Evolutionary conservation across 2,113 vertebrate species (phyloP).

Genomic region (Prunella fulvescens): DNA sequence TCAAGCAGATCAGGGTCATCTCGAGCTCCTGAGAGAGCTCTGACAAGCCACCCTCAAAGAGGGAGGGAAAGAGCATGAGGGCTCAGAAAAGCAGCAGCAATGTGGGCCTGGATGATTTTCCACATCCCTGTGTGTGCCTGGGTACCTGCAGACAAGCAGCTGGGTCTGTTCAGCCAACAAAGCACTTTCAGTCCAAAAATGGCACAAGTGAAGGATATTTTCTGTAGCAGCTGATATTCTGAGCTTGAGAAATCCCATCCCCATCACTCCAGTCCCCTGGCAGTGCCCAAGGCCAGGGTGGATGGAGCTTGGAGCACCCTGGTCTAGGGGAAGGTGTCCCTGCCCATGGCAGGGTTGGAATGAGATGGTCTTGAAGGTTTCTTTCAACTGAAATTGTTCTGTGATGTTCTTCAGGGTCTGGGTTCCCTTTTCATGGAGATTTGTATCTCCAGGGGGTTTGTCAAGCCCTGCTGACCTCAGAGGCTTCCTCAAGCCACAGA

Average conservation of each 20-base stretch:
- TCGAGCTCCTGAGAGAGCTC: no score
- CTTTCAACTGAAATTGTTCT: not conserved
- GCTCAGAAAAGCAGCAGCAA: not conserved
- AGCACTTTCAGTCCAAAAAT: not conserved
- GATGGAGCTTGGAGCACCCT: rapidly evolving
- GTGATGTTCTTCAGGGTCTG: not conserved
- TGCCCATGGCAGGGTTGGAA: not conserved
- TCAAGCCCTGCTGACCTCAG: not conserved
- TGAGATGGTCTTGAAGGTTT: not conserved
- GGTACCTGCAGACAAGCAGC: not conserved
- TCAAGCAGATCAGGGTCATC: no score
- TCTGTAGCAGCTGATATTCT: not conserved
- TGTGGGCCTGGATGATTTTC: not conserved
- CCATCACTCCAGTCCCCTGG: not conserved
- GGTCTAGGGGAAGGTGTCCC: not conserved
- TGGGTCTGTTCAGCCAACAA: not conserved
- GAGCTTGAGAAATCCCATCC: not conserved
- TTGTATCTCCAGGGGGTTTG: not conserved
- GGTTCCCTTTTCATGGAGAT: not conserved
- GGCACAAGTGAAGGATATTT: not conserved
- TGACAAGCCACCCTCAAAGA: no score
- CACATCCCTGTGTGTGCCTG: rapidly evolving
- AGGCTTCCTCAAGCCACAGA: not conserved
- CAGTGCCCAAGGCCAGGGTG: not conserved
- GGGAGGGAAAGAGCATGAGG: not conserved